Evolutionary conservation across 2,797 vertebrate genomes (phyloP).

Genomic region (Sebastes ruberrimus): DNA sequence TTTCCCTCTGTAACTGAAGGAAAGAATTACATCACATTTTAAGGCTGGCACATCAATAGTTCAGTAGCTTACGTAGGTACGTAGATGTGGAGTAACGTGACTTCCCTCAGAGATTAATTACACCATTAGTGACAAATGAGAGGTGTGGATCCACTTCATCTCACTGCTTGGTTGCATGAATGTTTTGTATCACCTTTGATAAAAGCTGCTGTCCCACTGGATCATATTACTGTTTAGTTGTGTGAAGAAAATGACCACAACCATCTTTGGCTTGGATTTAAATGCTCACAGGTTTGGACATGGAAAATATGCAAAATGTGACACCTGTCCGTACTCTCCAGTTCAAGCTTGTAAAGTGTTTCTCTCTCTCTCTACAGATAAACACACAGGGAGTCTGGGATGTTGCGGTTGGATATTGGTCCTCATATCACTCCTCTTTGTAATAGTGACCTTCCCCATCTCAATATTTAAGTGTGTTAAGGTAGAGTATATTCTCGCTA

Average conservation of each 20-base stretch:
- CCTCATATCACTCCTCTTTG: conserved; percentile 81
- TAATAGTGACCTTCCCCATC: conserved; percentile 83
- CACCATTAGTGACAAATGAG: conserved; percentile 6
- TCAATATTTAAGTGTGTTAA: conserved; percentile 89
- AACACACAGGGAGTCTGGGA: conserved; percentile 72
- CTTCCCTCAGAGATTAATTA: conserved; percentile 33
- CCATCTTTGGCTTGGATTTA: not conserved
- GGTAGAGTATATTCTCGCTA: conserved; percentile 72
- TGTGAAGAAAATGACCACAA: not conserved
- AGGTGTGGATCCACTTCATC: not conserved
- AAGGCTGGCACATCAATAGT: not conserved
- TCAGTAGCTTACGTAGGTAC: not conserved
- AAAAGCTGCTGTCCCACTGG: conserved; percentile 7
- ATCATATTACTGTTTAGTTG: not conserved
- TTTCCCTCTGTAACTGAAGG: not conserved
- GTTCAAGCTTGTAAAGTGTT: not conserved
- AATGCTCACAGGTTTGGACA: not conserved
- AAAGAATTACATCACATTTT: not conserved
- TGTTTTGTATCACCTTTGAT: conserved; percentile 5
- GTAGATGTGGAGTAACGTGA: not conserved
- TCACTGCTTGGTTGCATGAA: not conserved
- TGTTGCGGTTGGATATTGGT: conserved; percentile 87
- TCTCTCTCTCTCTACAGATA: conserved; percentile 69
- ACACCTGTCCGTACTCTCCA: not conserved
- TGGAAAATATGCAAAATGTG: not conserved